Percentiles rank a stretch among this genome's conserved stretches.
Conservation (phyloP, 2,888 invertebrate species). For the Athrips mouffetella region DNA sequence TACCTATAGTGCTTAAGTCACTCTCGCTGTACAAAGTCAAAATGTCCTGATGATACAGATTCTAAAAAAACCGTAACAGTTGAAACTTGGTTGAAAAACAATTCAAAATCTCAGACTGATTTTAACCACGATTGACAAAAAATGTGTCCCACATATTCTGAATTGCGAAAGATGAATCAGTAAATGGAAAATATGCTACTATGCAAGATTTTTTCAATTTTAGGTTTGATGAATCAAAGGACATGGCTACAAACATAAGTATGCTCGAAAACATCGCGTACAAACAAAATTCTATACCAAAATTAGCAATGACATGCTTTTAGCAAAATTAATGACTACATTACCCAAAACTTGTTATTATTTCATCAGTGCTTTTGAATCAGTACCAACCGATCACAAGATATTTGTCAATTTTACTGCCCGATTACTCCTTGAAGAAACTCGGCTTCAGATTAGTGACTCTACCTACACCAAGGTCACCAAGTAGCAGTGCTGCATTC, state of each 20-base stretch:
- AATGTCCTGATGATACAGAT: too few relatives aligned
- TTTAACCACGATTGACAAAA: background rate
- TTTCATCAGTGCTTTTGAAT: background rate
- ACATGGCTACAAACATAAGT: background rate
- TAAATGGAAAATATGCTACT: background rate
- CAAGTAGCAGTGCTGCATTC: too few relatives aligned
- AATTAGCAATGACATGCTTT: background rate
- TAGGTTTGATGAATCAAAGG: background rate
- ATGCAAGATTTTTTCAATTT: background rate
- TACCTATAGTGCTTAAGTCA: background rate
- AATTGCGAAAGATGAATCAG: background rate
- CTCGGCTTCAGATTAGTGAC: too few relatives aligned
- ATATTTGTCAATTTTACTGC: background rate
- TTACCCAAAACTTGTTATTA: background rate
- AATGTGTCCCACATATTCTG: background rate
- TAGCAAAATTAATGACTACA: background rate
- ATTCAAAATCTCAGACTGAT: background rate
- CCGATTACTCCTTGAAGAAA: background rate
- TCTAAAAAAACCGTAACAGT: too few relatives aligned
- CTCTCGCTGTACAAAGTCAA: too few relatives aligned
- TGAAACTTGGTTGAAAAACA: background rate
- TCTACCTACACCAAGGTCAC: too few relatives aligned
- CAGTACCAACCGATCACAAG: background rate
- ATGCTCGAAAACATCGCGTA: background rate
- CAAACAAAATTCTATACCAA: background rate